Evolutionary conservation across 2,888 invertebrate genomes (phyloP).

Genomic region (Nemoura dubitans): DNA sequence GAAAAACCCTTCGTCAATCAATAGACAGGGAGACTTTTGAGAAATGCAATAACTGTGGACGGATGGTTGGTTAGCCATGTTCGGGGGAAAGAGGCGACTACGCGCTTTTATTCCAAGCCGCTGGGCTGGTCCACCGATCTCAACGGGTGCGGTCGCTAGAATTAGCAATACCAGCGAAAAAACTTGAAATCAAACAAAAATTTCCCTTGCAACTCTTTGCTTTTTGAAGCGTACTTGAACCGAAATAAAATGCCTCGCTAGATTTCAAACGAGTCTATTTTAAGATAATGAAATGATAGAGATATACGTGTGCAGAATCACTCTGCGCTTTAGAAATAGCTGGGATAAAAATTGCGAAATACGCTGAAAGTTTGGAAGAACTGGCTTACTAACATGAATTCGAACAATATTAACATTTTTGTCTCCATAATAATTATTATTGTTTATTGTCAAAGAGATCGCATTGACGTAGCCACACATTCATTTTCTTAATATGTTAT

Average conservation of each 20-base stretch:
- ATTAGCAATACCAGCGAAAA: constrained; percentile 47
- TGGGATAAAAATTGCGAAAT: no score
- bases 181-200: not conserved
- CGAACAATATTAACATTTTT: no score
- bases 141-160: not conserved
- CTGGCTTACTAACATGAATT: no score
- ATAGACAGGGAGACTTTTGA: not conserved
- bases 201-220: constrained; percentile 38
- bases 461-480: no score
- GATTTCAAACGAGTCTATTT: not conserved
- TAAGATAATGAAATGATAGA: not conserved
- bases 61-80: constrained; percentile 39
- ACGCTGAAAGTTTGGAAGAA: no score
- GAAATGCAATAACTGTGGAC: not conserved
- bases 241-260: constrained; percentile 22
- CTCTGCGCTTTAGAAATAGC: no score
- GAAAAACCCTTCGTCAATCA: not conserved
- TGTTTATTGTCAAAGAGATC: no score
- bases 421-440: no score
- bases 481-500: no score
- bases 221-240: constrained; percentile 41
- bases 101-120: not conserved
- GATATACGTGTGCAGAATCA: not conserved
- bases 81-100: constrained; percentile 40
- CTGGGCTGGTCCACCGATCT: constrained; percentile 24